These are phyloP conservation scores for Manis javanica DNA, from an alignment of 2,797 vertebrate species.

Conservation along the genomic window DNA sequence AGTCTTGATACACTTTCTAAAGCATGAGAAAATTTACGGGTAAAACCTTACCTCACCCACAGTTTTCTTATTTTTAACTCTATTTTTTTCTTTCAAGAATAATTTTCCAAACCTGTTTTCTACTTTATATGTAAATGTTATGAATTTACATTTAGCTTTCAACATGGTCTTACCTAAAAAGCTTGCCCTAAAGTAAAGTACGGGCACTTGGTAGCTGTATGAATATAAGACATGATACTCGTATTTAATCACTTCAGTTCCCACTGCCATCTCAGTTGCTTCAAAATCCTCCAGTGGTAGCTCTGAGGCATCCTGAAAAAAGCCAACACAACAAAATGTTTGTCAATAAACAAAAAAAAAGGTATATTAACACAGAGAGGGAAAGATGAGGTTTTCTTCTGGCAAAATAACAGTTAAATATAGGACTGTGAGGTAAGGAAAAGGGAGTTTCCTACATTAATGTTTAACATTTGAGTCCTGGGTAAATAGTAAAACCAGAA, in stretches of 20 bases:
- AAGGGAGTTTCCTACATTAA: conserved; percentile 41
- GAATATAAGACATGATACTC: conserved; percentile 96
- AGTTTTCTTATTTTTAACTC: conserved; percentile 71
- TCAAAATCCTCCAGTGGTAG: conserved; percentile 78
- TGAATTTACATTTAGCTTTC: conserved; percentile 58
- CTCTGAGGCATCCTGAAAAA: conserved; percentile 83
- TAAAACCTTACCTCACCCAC: conserved; percentile 77
- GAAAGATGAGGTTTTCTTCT: conserved; percentile 36
- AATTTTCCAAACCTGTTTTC: conserved; percentile 56
- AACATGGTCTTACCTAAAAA: conserved; percentile 89
- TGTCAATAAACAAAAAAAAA: background rate
- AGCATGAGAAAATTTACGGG: conserved; percentile 79
- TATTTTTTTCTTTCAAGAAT: conserved; percentile 31
- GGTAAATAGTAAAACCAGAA: conserved; percentile 64
- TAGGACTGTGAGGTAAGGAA: conserved; percentile 64
- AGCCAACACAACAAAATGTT: conserved; percentile 67
- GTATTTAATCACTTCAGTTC: conserved; percentile 84
- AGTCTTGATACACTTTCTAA: conserved; percentile 71
- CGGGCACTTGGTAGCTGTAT: conserved; percentile 93
- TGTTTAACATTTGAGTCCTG: conserved; percentile 31
- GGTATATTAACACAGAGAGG: background rate
- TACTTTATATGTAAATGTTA: conserved; percentile 59
- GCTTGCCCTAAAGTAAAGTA: conserved; percentile 95
- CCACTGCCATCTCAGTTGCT: conserved; percentile 36
- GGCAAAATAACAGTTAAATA: conserved; percentile 62